Base-by-base conservation (phyloP, 2,113 vertebrate species). In the Barbus barbus region DNA sequence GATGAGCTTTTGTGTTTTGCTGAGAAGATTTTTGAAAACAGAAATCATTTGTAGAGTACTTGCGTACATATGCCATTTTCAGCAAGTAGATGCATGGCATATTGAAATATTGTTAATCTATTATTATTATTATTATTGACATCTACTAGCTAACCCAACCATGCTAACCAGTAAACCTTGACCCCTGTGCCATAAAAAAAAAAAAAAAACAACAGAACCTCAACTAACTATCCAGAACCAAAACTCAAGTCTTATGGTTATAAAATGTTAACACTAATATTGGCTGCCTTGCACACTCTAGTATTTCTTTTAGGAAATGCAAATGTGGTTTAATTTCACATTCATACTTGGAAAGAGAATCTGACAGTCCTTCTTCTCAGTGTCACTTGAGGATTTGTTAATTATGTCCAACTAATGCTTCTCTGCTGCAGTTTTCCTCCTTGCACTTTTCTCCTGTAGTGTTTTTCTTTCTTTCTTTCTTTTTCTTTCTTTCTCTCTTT, bases 271-370 rank as follows among this genome's bases (percentile, higher is more conserved):
- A 12, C 65, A 22, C 9, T 22, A 38, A 67, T 20, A 36, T 36
- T 9, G 9, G 31, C 31, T 36, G 65, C 65, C 65, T 36, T 69
- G 9, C 16, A 69, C 18, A 69, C 18, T 69, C 18, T 36, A 11
- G 65, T 36, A 69, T 36, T 22, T 69, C 0, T 18, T 22, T 36
- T 18, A 69, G 65, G 9, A 69, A 69, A 69, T 69, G 65, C 65
- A 69, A 69, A 69, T 69, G 65, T 38, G 20, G 65, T 69, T 69
- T 11, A 69, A 69, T 69, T 69, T 69, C 31, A 36, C 65, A 69
- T 36, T 36, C 31, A 69, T 36, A 22, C 31, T 69, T 36, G 65
- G 65, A 36, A 36, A 69, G 65, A 38, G 8, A 69, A n/a, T 69
- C 33, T 38, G 65, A 38, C 65, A n/a, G 33, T 69, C 18, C 20